Percentiles rank a stretch among this genome's conserved stretches.
Evolutionary conservation across 2,888 invertebrate genomes (phyloP).

Genomic region (Conops quadrifasciatus): DNA sequence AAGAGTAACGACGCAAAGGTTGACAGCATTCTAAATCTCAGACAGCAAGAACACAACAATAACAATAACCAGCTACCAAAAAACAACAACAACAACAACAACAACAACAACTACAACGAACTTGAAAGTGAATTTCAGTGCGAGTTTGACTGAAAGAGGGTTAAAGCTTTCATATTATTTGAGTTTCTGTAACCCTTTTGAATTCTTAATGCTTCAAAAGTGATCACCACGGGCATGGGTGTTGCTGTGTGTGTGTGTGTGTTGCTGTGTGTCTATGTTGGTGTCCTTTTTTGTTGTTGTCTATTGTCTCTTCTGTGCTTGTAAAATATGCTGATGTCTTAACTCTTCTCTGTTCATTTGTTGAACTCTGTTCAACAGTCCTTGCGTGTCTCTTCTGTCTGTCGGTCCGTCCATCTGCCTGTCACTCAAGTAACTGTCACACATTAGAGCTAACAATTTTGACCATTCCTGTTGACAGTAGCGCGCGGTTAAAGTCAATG

Average conservation of each 20-base stretch:
- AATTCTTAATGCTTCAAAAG: conserved; percentile 59
- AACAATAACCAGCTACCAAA: too few relatives aligned
- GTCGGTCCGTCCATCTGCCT: not conserved
- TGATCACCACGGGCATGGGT: not conserved
- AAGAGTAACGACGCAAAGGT: not conserved
- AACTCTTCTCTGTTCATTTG: conserved; percentile 16
- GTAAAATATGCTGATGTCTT: conserved; percentile 42
- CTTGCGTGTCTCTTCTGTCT: not conserved
- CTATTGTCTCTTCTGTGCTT: not conserved
- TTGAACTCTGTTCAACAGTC: too few relatives aligned
- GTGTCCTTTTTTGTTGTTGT: not conserved
- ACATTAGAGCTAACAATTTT: conserved; percentile 21
- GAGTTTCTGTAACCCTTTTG: conserved; percentile 43
- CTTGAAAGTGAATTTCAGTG: not conserved
- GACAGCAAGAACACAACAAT: conserved; percentile 2
- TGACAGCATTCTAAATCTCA: not conserved
- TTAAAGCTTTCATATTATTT: not conserved
- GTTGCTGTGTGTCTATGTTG: not conserved
- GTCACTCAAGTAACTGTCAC: conserved; percentile 25
- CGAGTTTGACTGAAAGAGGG: not conserved
- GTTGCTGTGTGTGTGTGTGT: not conserved
- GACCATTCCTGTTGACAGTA: conserved; percentile 20
- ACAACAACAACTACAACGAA: not conserved
- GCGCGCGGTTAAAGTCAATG: not conserved
- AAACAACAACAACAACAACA: not conserved